These are phyloP conservation scores for Trichoplusia ni DNA, from an alignment of 1,140 invertebrate genomes.

Conservation along the genomic window DNA sequence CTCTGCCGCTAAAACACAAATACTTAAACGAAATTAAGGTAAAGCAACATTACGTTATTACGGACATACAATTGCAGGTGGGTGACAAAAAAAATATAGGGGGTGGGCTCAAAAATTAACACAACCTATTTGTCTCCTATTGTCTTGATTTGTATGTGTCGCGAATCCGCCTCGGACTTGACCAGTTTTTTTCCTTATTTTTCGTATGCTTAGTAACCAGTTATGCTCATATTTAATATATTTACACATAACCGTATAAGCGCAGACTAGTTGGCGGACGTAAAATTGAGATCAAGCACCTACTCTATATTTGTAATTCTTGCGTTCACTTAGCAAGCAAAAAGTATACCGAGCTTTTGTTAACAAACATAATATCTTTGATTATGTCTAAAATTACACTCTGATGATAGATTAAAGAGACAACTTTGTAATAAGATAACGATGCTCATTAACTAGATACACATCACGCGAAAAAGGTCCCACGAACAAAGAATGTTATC, in stretches of 20 bases:
- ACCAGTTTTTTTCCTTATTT: no score
- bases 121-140: no score
- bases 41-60: no score
- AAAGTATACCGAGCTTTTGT: no score
- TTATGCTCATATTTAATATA: background rate
- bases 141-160: no score
- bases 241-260: slow-evolving; percentile 16
- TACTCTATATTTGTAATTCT: slow-evolving; percentile 10
- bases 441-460: slow-evolving; percentile 1
- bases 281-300: slow-evolving; percentile 18
- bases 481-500: slow-evolving; percentile 10
- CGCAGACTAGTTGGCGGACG: background rate
- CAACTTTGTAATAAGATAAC: slow-evolving; percentile 15
- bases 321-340: background rate
- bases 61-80: no score
- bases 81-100: no score
- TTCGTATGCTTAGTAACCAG: no score
- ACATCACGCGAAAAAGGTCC: slow-evolving; percentile 10
- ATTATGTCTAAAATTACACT: slow-evolving; percentile 20
- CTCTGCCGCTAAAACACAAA: no score
- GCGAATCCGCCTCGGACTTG: no score
- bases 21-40: no score
- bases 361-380: background rate
- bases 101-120: no score
- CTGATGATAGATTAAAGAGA: background rate